These are phyloP conservation scores for Lophotriccus pileatus DNA, from an alignment of 2,797 vertebrate species.

Conservation along the genomic window DNA sequence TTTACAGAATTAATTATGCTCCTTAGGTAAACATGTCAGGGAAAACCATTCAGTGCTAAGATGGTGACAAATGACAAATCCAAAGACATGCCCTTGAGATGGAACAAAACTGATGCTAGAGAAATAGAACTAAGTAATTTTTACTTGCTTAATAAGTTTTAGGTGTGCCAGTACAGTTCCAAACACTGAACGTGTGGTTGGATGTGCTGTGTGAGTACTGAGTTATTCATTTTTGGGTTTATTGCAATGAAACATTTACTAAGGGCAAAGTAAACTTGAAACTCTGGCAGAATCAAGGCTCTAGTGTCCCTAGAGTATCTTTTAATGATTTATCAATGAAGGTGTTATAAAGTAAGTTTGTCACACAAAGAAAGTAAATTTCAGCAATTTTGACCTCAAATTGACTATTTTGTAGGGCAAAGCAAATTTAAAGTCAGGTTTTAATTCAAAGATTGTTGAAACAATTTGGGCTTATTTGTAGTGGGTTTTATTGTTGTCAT, in stretches of 20 bases:
- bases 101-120: constrained; percentile 10
- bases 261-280: not conserved
- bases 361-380: not conserved
- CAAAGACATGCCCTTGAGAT: constrained; percentile 12
- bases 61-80: not conserved
- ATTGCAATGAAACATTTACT: constrained; percentile 33
- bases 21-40: not conserved
- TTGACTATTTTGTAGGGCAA: not conserved
- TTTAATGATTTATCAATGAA: constrained; percentile 14
- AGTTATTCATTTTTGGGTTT: not conserved
- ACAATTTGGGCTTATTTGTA: not conserved
- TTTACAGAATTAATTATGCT: constrained; percentile 40
- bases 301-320: not conserved
- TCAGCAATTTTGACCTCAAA: not conserved
- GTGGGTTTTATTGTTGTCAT: not conserved
- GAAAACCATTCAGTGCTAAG: not conserved
- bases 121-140: not conserved
- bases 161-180: not conserved
- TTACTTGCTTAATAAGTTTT: not conserved
- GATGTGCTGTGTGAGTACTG: not conserved
- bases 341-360: not conserved
- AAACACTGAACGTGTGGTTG: not conserved
- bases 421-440: not conserved
- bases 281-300: not conserved
- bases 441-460: not conserved